Percentiles rank a stretch among this genome's conserved stretches.
These are phyloP conservation scores for Tetropium fuscum DNA, from an alignment of 2,888 invertebrate genomes.

Conservation along the genomic window DNA sequence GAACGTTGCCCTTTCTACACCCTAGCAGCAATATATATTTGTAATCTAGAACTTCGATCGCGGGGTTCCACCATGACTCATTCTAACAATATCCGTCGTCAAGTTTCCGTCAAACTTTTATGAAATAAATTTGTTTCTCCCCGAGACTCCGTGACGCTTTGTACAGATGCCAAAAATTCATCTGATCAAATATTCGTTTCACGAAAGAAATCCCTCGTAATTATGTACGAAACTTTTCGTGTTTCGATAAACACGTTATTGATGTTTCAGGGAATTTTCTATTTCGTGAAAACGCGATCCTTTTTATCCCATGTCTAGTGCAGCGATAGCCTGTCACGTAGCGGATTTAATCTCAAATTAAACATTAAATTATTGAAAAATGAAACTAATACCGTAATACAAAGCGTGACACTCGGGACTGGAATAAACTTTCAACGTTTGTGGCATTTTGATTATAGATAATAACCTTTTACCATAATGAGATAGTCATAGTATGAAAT, in stretches of 20 bases:
- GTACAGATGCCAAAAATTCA: constrained; percentile 25
- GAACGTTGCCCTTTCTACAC: not conserved
- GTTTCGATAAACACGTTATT: constrained; percentile 30
- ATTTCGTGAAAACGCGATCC: constrained; percentile 19
- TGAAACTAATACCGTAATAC: constrained; percentile 19
- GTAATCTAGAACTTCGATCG: no score
- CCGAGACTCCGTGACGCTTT: constrained; percentile 23
- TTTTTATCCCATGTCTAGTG: constrained; percentile 1
- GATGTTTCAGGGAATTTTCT: constrained; percentile 19
- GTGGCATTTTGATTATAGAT: constrained; percentile 18
- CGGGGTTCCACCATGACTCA: constrained; percentile 18
- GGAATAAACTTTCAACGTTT: constrained; percentile 20
- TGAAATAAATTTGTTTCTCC: constrained; percentile 18
- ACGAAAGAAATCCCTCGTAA: constrained; percentile 23
- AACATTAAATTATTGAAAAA: constrained; percentile 28
- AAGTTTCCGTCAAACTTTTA: constrained; percentile 21
- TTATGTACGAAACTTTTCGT: constrained; percentile 36
- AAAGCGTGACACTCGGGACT: constrained; percentile 29
- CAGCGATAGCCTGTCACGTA: constrained; percentile 23
- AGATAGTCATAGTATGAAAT: constrained; percentile 7
- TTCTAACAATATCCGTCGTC: constrained; percentile 5
- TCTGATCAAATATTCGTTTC: constrained; percentile 23
- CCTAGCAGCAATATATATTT: no score
- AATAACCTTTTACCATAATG: constrained; percentile 16
- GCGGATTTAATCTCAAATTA: constrained; percentile 24